Percentiles rank a stretch among this genome's conserved stretches.
These are phyloP conservation scores for Onthophagus taurus DNA, from an alignment of 1,140 invertebrate genomes.

Conservation along the genomic window DNA sequence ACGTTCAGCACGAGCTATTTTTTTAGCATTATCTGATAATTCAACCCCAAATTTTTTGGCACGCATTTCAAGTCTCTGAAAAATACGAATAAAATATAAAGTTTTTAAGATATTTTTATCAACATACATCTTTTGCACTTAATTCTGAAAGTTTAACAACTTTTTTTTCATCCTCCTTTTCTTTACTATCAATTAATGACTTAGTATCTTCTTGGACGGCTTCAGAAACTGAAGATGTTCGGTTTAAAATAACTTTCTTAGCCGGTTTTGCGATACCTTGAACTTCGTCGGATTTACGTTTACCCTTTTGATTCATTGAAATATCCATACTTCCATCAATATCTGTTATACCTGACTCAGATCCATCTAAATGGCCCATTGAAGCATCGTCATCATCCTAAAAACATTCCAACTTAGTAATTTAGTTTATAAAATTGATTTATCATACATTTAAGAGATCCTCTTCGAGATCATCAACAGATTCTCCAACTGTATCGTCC, in stretches of 20 bases:
- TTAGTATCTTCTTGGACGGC: not conserved
- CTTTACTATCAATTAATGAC: not conserved
- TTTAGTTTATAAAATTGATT: slow-evolving; percentile 6
- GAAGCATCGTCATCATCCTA: slow-evolving; percentile 36
- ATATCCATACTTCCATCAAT: slow-evolving; percentile 34
- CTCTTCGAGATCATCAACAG: slow-evolving; percentile 44
- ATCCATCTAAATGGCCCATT: slow-evolving; percentile 30
- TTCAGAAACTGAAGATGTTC: slow-evolving; percentile 47
- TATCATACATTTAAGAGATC: slow-evolving; percentile 39
- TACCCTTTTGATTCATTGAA: slow-evolving; percentile 33
- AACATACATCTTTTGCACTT: slow-evolving; percentile 51
- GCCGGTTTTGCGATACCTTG: slow-evolving; percentile 29
- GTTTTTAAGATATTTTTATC: slow-evolving; percentile 5
- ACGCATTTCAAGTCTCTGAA: slow-evolving; percentile 57
- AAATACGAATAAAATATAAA: slow-evolving; percentile 16
- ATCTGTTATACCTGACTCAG: slow-evolving; percentile 30
- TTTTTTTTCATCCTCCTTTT: slow-evolving; percentile 37
- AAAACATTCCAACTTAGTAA: slow-evolving; percentile 9
- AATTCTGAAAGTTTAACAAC: slow-evolving; percentile 52
- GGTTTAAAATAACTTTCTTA: slow-evolving; percentile 58
- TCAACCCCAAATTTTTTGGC: slow-evolving; percentile 70
- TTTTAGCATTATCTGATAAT: slow-evolving; percentile 47
- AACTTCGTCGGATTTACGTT: slow-evolving; percentile 36
- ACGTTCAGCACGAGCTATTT: slow-evolving; percentile 55
- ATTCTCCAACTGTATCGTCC: slow-evolving; percentile 37